A percentile compares a stretch with the other conserved stretches of the same genome.
Evolutionary conservation across 2,113 vertebrate species (phyloP).

Genomic region (Clarias gariepinus): DNA sequence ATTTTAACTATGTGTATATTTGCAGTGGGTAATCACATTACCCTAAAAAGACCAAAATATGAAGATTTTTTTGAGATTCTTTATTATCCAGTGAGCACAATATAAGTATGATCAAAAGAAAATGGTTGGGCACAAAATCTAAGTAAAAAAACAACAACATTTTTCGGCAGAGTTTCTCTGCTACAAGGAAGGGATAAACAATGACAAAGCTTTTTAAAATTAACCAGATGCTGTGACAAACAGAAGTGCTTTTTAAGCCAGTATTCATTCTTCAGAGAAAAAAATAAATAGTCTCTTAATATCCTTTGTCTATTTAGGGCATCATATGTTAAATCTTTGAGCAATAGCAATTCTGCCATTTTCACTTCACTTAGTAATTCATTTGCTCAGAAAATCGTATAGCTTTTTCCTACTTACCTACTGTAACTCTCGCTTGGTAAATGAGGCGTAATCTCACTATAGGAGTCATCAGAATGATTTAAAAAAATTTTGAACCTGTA

Average conservation of each 20-base stretch:
- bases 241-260: not conserved
- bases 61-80: not conserved
- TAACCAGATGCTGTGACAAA: not conserved
- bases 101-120: not conserved
- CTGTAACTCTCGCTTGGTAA: too few relatives aligned
- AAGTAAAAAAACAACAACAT: not conserved
- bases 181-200: not conserved
- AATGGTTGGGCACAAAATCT: not conserved
- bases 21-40: not conserved
- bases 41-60: not conserved
- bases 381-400: not conserved
- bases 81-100: not conserved
- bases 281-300: not conserved
- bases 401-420: too few relatives aligned
- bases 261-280: not conserved
- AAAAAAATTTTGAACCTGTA: not conserved
- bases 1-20: not conserved
- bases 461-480: not conserved
- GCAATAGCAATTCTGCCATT: not conserved
- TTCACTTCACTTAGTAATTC: not conserved
- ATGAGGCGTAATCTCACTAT: not conserved
- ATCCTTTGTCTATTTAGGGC: not conserved
- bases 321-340: not conserved
- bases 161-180: not conserved
- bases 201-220: not conserved